Evolutionary conservation across 2,113 vertebrate species (phyloP).

Genomic region (Drymodes brunneopygia): DNA sequence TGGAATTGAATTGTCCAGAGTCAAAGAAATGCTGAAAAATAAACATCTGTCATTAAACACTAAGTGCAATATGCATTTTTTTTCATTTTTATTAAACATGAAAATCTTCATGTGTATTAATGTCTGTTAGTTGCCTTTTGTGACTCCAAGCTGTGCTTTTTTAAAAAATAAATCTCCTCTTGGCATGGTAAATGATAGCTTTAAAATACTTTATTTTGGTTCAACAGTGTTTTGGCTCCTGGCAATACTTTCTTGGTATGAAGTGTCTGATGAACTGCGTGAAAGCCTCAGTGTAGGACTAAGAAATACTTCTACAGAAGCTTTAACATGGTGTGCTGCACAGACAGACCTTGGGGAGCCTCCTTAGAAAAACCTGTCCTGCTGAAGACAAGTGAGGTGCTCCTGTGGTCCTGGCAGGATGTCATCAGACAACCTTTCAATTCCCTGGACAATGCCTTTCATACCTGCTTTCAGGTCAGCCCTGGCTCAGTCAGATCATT

Average conservation of each 20-base stretch:
- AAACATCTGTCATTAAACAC: not conserved
- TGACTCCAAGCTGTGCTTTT: not conserved
- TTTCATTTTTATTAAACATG: not conserved
- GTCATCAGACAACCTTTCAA: not conserved
- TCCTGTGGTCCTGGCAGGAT: accelerated
- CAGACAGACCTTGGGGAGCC: too few species aligned
- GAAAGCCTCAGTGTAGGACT: not conserved
- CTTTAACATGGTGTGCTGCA: not conserved
- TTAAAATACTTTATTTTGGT: not conserved
- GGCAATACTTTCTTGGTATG: not conserved
- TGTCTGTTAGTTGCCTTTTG: not conserved
- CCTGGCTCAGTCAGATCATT: not conserved
- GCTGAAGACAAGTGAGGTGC: accelerated
- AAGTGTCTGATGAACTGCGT: not conserved
- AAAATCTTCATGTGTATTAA: not conserved
- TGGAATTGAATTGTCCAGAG: not conserved
- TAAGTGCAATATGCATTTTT: not conserved
- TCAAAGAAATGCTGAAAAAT: not conserved
- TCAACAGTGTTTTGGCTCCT: not conserved
- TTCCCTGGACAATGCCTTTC: not conserved
- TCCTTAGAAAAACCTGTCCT: not conserved
- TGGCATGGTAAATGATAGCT: not conserved
- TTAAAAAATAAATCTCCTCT: not conserved
- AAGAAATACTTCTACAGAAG: not conserved
- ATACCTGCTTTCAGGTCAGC: not conserved